Evolutionary conservation across 2,888 invertebrate genomes (phyloP), one percentile per base, ranked within the genome.

Genomic region (Drosophila fungiperda): DNA sequence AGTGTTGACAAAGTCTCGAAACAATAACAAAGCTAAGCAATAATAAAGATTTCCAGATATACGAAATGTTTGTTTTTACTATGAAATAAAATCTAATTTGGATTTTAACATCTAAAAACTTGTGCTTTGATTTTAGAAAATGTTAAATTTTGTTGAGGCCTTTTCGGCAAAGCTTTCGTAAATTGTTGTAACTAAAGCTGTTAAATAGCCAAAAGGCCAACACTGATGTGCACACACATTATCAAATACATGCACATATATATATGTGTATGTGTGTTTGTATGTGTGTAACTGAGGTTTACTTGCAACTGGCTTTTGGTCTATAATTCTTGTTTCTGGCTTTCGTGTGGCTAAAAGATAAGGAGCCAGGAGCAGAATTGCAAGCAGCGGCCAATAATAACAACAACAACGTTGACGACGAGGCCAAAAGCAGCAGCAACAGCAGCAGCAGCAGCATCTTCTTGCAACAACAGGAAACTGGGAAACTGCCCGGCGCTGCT

Each of bases 301-400:
- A 68, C 61, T 78, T 76, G 88, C 88, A 88, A 85, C 87, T 86
- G 84, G 85, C 87, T 88, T 83, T 86, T 86, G 85, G 85, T 86
- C 85, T 86, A 86, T 86, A 86, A 86, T 86, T 86, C 87, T 89
- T 88, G 89, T 86, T 86, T 88, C 82, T 89, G 80, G 79, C 82
- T 85, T 85, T 85, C 86, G 80, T 81, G 85, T 78, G 66, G 80
- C 77, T 36, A 63, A 73, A 59, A 85, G 85, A 88, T 88, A 85
- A 85, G 85, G 78, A 82, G 88, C 81, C 83, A 83, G 81, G 68
- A 85, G 77, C 74, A 71, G 48, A 66, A 55, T 29, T 36, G 62
- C 62, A 42, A 57, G 57, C 60, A 52, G 48, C 32, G 20, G 1
- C 61, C 38, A 38, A 40, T 38, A 50, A 23, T 52, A 36, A 15